Evolutionary conservation across 2,113 vertebrate species (phyloP).

Genomic region (Jaculus jaculus): DNA sequence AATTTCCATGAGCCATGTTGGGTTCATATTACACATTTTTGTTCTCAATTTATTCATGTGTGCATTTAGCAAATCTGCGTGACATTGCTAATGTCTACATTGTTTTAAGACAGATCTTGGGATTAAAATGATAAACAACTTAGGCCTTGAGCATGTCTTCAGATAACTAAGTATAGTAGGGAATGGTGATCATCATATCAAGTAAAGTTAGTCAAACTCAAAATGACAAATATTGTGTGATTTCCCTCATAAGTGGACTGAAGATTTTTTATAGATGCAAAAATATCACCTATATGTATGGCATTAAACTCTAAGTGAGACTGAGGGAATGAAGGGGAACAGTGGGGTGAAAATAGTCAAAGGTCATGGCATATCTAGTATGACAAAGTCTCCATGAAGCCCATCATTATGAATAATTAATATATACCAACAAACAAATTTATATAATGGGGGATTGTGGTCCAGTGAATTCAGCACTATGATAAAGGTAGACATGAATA

Average conservation of each 20-base stretch:
- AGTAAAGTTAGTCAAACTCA: background rate
- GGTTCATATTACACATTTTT: background rate
- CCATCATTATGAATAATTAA: background rate
- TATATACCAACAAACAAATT: background rate
- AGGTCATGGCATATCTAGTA: background rate
- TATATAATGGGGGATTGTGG: background rate
- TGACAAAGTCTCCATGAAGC: background rate
- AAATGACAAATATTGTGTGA: background rate
- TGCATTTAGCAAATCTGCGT: background rate
- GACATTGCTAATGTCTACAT: background rate
- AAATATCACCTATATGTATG: background rate
- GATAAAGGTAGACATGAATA: accelerated
- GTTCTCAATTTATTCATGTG: background rate
- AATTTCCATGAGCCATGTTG: no score
- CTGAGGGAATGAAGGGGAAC: background rate
- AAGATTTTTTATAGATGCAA: background rate
- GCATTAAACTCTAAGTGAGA: background rate
- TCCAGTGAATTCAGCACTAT: background rate
- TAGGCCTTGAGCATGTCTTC: background rate
- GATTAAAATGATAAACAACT: background rate
- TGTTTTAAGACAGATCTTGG: background rate
- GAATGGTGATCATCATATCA: background rate
- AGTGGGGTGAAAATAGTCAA: background rate
- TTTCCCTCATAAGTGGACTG: background rate
- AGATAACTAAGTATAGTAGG: background rate